These are phyloP conservation scores for Cataglyphis altisquamis DNA, from an alignment of 2,888 invertebrate species.

Conservation along the genomic window DNA sequence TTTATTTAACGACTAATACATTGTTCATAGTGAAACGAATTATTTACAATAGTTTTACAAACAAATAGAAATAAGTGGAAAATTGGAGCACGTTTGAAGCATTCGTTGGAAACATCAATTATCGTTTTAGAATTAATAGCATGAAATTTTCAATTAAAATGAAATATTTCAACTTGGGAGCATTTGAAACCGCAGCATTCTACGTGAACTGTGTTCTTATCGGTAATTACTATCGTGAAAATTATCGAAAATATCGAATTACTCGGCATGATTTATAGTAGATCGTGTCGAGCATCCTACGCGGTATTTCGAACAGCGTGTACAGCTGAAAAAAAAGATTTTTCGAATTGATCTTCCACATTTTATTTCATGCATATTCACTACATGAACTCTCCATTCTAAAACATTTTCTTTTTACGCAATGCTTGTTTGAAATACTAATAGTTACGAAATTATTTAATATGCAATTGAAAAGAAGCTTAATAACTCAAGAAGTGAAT, in stretches of 20 bases:
- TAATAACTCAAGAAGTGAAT: neutral
- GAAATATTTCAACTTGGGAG: constrained; percentile 11
- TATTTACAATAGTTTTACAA: constrained; percentile 21
- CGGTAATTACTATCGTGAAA: neutral
- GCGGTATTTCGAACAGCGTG: neutral
- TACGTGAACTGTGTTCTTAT: neutral
- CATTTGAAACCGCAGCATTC: constrained; percentile 40
- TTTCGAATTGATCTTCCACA: neutral
- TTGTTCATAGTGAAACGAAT: constrained; percentile 11
- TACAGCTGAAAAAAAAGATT: neutral
- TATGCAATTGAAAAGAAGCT: neutral
- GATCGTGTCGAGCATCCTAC: neutral
- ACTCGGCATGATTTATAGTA: neutral
- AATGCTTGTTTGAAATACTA: neutral
- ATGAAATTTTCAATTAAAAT: constrained; percentile 19
- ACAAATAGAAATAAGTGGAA: constrained; percentile 15
- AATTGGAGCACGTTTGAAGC: neutral
- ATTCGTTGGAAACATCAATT: constrained; percentile 23
- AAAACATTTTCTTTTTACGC: neutral
- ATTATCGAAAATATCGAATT: neutral
- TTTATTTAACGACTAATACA: neutral
- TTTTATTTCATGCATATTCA: neutral
- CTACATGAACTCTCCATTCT: neutral
- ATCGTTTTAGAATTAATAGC: constrained; percentile 18
- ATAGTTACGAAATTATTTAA: neutral